phyloP scores from a whole-genome alignment of 2,113 vertebrate genomes.

The Tachysurus vachellii region DNA sequence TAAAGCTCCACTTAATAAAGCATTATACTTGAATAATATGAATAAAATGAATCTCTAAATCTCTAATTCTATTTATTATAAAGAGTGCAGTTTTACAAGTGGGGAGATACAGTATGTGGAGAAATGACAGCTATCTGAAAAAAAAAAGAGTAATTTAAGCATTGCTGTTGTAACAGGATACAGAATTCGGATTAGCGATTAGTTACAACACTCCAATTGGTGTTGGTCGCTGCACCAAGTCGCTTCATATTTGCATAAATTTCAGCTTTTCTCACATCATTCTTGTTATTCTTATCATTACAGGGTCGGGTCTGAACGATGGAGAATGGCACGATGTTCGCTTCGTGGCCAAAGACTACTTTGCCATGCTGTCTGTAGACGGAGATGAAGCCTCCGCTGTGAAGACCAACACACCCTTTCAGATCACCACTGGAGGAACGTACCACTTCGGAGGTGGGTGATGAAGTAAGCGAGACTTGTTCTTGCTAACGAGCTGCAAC shows the following conservation, averaged over 20 bases:
- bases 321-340: constrained; percentile 94
- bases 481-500: neutral
- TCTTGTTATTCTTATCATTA: neutral
- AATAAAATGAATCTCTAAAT: neutral
- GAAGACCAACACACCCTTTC: constrained; percentile 84
- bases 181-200: neutral
- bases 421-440: constrained; percentile 86
- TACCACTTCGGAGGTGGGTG: constrained; percentile 92
- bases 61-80: neutral
- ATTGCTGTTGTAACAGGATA: neutral
- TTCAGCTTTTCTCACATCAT: neutral
- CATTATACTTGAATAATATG: neutral
- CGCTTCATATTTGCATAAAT: too few relatives aligned
- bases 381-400: constrained; percentile 89
- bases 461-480: neutral
- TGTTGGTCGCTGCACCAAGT: too few relatives aligned
- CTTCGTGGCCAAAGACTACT: constrained; percentile 92
- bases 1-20: constrained; percentile 1
- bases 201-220: too few relatives aligned
- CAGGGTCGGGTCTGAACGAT: constrained; percentile 87
- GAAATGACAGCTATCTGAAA: neutral
- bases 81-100: neutral
- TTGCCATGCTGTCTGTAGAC: constrained; percentile 87
- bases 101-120: neutral
- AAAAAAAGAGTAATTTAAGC: neutral